Evolutionary conservation across 2,113 vertebrate species (phyloP).

Genomic region (Pipra filicauda): DNA sequence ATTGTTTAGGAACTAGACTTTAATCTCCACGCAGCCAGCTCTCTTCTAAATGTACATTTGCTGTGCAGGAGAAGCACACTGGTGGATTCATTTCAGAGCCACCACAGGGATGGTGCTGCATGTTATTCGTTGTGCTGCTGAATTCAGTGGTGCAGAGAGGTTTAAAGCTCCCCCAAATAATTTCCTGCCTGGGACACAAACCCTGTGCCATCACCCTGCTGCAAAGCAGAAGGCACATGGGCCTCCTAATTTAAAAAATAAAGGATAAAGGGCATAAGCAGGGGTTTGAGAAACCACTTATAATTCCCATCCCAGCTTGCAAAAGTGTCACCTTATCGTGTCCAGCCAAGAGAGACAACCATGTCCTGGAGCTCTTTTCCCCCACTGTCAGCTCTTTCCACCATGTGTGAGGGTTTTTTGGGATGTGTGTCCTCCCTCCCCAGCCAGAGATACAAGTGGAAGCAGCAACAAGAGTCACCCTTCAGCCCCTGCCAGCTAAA

Average conservation of each 20-base stretch:
- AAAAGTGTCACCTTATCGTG: background rate
- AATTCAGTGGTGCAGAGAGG: background rate
- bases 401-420: accelerated
- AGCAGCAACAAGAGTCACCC: background rate
- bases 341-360: background rate
- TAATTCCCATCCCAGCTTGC: background rate
- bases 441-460: background rate
- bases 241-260: background rate
- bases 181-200: background rate
- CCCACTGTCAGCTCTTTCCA: background rate
- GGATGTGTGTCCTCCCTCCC: background rate
- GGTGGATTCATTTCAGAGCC: background rate
- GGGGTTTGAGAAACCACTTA: background rate
- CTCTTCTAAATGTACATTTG: background rate
- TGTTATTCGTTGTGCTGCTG: background rate
- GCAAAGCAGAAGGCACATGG: background rate
- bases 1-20: background rate
- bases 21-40: background rate
- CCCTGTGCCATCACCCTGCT: background rate
- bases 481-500: background rate
- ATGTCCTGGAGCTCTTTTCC: background rate
- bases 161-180: background rate
- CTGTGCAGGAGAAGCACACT: background rate
- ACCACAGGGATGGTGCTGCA: background rate
- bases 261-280: background rate